These are phyloP conservation scores for Gopherus flavomarginatus DNA, from an alignment of 2,113 vertebrate genomes.

Conservation along the genomic window DNA sequence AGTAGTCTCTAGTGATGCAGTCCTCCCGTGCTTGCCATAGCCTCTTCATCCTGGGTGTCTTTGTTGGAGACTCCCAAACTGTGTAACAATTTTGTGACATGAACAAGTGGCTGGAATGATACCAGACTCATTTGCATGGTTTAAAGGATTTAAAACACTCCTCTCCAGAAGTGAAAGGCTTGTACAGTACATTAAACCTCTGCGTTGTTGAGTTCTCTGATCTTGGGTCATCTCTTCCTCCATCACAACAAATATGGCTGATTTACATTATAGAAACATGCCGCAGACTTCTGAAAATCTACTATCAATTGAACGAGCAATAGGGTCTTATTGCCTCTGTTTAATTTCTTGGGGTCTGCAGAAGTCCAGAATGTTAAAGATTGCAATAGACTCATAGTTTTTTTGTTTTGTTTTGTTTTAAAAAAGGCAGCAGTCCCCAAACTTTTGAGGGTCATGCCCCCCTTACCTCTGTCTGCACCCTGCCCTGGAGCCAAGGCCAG, in stretches of 20 bases:
- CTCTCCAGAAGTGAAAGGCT: background rate
- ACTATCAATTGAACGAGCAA: background rate
- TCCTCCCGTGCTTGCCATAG: background rate
- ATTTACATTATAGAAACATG: background rate
- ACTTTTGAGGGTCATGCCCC: too few species aligned
- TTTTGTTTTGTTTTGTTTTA: too few species aligned
- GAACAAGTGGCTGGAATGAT: background rate
- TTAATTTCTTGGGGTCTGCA: background rate
- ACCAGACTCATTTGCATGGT: background rate
- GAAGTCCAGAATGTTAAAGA: background rate
- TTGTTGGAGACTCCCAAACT: background rate
- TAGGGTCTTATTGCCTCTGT: conserved; percentile 2
- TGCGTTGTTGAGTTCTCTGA: background rate
- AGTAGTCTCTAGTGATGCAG: background rate
- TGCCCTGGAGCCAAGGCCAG: too few species aligned
- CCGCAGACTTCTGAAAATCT: conserved; percentile 11
- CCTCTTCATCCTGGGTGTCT: background rate
- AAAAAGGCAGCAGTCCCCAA: too few species aligned
- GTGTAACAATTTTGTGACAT: background rate
- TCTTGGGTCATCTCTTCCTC: background rate
- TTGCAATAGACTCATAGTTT: background rate
- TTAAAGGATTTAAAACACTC: background rate
- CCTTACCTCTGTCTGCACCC: too few species aligned
- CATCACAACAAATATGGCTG: background rate
- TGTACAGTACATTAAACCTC: accelerated